phyloP scores from a whole-genome alignment of 1,140 invertebrate species.

The Cydia amplana region DNA sequence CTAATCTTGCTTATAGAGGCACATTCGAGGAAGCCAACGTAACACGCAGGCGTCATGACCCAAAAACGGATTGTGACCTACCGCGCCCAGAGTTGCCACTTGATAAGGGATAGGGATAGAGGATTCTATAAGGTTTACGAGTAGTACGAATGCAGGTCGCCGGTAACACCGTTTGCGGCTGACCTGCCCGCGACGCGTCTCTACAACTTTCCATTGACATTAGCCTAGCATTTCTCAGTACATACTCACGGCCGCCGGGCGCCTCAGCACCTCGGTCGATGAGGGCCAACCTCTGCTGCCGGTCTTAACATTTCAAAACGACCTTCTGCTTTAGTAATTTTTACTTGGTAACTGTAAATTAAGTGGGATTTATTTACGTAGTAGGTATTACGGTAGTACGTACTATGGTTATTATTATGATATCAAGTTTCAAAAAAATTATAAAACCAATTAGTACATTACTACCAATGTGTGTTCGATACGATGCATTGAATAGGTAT shows the following conservation, averaged over 20 bases:
- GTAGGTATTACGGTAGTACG: too few relatives aligned
- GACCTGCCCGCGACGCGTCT: conserved; percentile 41
- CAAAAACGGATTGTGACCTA: conserved; percentile 69
- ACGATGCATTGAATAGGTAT: background rate
- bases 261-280: conserved; percentile 7
- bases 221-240: conserved; percentile 24
- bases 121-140: conserved; percentile 64
- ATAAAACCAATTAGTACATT: too few relatives aligned
- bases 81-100: conserved; percentile 59
- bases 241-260: conserved; percentile 3
- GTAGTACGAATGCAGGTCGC: conserved; percentile 51
- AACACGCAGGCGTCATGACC: conserved; percentile 77
- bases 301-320: background rate
- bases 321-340: background rate
- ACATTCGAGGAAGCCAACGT: conserved; percentile 54
- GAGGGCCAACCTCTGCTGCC: conserved; percentile 1
- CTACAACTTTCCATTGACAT: conserved; percentile 37
- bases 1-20: conserved; percentile 70
- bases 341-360: background rate
- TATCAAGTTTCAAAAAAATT: too few relatives aligned
- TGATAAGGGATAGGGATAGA: conserved; percentile 73
- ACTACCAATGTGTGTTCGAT: too few relatives aligned
- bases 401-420: too few relatives aligned
- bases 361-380: too few relatives aligned
- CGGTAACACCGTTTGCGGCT: conserved; percentile 57